Evolutionary conservation across 2,797 vertebrate species (phyloP).

Genomic region (Macroramphosus scolopax): DNA sequence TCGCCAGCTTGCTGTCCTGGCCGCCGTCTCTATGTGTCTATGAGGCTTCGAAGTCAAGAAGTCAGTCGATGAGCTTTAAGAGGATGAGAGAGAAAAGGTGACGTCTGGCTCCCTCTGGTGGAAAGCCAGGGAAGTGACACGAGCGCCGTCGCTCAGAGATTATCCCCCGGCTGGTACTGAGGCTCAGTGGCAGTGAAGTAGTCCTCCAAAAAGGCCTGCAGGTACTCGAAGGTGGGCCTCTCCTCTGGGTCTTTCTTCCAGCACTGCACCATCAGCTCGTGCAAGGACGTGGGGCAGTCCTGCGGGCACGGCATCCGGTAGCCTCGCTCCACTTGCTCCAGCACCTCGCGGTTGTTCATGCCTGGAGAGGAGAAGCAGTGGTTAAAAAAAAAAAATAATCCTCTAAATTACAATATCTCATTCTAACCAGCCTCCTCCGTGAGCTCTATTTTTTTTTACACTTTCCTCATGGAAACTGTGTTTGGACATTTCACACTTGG

Average conservation of each 20-base stretch:
- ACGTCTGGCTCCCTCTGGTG: conserved; percentile 61
- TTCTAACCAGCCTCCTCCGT: neutral
- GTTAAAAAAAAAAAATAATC: no score
- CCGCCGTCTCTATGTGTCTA: conserved; percentile 7
- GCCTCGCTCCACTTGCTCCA: conserved; percentile 98
- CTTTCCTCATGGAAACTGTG: neutral
- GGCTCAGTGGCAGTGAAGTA: conserved; percentile 99
- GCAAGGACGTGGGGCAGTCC: conserved; percentile 96
- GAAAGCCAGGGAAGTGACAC: conserved; percentile 42
- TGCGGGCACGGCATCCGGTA: conserved; percentile 98
- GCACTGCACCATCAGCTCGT: conserved; percentile 99
- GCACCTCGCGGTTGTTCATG: conserved; percentile 98
- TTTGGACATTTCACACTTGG: neutral
- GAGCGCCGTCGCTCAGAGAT: conserved; percentile 83
- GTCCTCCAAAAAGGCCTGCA: conserved; percentile 99
- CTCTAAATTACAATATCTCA: no score
- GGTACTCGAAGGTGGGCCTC: conserved; percentile 96
- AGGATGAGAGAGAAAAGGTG: conserved; percentile 39
- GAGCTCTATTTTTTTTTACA: neutral
- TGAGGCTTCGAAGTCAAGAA: conserved; percentile 50
- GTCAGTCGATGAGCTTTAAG: conserved; percentile 50
- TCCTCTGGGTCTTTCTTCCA: conserved; percentile 99
- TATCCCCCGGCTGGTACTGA: conserved; percentile 98
- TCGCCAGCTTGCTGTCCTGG: conserved; percentile 36
- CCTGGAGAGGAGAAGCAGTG: conserved; percentile 69